These are phyloP conservation scores for Equus przewalskii DNA, from an alignment of 2,113 vertebrate genomes.

Conservation along the genomic window DNA sequence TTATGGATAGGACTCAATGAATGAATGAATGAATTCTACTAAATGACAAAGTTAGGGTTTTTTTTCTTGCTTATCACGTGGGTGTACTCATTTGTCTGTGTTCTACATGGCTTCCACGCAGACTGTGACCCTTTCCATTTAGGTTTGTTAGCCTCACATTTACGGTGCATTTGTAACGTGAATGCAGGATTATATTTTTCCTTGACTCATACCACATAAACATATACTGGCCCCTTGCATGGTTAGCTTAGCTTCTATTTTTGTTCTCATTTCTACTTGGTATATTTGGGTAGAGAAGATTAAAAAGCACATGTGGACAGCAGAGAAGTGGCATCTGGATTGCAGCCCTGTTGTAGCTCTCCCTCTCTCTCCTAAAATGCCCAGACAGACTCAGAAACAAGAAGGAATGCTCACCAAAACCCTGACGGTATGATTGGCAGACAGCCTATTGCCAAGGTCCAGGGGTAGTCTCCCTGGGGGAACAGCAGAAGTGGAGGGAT, in stretches of 20 bases:
- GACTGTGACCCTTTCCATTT: not conserved
- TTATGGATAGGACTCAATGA: not conserved
- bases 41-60: not conserved
- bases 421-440: not conserved
- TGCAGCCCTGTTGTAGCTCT: not conserved
- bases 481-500: not conserved
- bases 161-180: constrained; percentile 17
- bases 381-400: constrained; percentile 31
- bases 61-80: fast-evolving
- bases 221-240: constrained; percentile 46
- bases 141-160: not conserved
- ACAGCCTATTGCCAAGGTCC: not conserved
- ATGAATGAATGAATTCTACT: not conserved
- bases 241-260: constrained; percentile 78
- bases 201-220: constrained; percentile 70
- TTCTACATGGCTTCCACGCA: not conserved
- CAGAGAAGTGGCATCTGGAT: constrained; percentile 66
- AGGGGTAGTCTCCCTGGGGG: not conserved
- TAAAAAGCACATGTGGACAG: constrained; percentile 61
- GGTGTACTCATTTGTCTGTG: not conserved
- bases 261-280: constrained; percentile 65
- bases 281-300: constrained; percentile 68
- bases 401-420: not conserved
- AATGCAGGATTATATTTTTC: constrained; percentile 53
- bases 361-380: constrained; percentile 9